These are phyloP conservation scores for Brachymystax lenok DNA, from an alignment of 2,797 vertebrate genomes.

Conservation along the genomic window DNA sequence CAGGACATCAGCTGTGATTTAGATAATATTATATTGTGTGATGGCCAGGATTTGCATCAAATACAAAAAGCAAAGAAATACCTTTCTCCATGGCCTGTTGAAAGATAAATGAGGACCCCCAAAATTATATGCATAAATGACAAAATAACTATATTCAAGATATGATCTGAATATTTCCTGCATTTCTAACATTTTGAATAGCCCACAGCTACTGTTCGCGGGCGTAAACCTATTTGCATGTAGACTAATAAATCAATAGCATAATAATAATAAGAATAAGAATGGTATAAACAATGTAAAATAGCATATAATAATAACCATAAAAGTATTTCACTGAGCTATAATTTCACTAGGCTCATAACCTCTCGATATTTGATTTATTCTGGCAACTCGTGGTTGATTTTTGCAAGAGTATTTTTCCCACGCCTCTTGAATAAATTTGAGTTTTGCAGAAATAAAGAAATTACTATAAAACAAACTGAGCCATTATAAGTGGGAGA, in stretches of 20 bases:
- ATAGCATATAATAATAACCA: not conserved
- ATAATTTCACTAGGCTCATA: not conserved
- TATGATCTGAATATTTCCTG: not conserved
- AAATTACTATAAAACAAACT: not conserved
- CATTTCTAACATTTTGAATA: not conserved
- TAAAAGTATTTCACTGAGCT: not conserved
- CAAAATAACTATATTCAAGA: not conserved
- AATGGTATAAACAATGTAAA: not conserved
- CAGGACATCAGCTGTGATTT: too few species aligned
- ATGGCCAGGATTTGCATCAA: not conserved
- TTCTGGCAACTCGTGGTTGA: not conserved
- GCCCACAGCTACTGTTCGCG: not conserved
- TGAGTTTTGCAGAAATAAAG: not conserved
- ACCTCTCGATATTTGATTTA: not conserved
- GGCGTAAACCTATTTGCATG: not conserved
- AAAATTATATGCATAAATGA: not conserved
- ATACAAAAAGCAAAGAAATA: not conserved
- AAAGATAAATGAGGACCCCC: not conserved
- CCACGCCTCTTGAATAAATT: not conserved
- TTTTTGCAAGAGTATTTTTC: not conserved
- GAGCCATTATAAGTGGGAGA: not conserved
- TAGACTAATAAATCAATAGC: not conserved
- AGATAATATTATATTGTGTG: too few species aligned
- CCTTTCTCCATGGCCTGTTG: not conserved
- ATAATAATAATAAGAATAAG: not conserved